phyloP scores from a whole-genome alignment of 2,888 invertebrate species.

The Eumacrocentrus americanus region DNA sequence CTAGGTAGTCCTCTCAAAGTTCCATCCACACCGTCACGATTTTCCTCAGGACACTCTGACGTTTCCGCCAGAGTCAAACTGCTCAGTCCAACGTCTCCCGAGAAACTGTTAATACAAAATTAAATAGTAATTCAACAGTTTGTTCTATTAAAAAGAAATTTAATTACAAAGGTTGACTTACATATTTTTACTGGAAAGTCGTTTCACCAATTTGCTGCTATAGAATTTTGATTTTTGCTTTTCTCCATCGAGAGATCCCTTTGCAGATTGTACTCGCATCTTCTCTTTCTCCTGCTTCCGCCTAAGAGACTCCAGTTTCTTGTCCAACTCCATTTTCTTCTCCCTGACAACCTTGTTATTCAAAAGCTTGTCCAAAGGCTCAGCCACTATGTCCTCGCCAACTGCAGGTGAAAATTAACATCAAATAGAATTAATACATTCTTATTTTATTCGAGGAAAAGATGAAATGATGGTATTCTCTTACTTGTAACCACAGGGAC shows the following conservation, averaged over 20 bases:
- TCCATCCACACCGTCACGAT: conserved; percentile 62
- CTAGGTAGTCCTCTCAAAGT: conserved; percentile 65
- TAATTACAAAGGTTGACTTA: too few relatives aligned
- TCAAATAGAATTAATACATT: too few relatives aligned
- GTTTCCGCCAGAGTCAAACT: conserved; percentile 55
- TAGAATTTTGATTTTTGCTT: conserved; percentile 75
- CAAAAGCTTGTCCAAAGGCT: conserved; percentile 79
- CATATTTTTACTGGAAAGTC: conserved; percentile 80
- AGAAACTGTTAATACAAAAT: too few relatives aligned
- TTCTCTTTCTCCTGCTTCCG: conserved; percentile 84
- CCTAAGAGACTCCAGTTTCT: conserved; percentile 82
- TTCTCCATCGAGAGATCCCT: conserved; percentile 68
- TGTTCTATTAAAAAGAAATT: too few relatives aligned
- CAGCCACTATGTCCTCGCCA: conserved; percentile 70
- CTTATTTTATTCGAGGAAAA: too few relatives aligned
- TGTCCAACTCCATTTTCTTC: conserved; percentile 82
- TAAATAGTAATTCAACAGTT: too few relatives aligned
- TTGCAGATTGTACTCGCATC: conserved; percentile 66
- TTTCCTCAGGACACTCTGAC: conserved; percentile 63
- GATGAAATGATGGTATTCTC: too few relatives aligned
- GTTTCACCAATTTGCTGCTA: conserved; percentile 76
- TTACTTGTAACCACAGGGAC: conserved; percentile 46
- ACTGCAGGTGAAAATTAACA: too few relatives aligned
- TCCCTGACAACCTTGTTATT: conserved; percentile 84
- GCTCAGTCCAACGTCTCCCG: conserved; percentile 52